phyloP scores from a whole-genome alignment of 2,113 vertebrate genomes.

The Ictalurus furcatus region DNA sequence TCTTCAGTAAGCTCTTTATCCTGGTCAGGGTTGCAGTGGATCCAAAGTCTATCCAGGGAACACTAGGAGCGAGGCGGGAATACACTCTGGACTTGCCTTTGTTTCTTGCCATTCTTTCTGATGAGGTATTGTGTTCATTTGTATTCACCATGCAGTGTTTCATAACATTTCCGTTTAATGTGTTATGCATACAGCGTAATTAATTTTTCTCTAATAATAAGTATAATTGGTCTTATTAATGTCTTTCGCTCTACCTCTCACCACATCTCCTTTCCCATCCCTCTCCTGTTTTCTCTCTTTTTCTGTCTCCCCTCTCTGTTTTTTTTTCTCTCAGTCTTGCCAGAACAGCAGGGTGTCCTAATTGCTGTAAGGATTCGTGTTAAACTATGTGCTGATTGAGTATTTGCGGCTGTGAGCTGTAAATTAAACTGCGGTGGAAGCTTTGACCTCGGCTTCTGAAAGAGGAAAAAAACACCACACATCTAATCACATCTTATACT shows the following conservation, averaged over 20 bases:
- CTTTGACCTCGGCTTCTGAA: constrained; percentile 24
- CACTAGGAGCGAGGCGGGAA: neutral
- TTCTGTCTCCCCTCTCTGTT: neutral
- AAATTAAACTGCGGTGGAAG: constrained; percentile 39
- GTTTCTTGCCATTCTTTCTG: neutral
- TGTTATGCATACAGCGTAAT: neutral
- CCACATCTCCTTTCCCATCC: neutral
- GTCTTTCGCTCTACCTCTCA: neutral
- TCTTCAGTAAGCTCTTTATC: neutral
- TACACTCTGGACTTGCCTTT: neutral
- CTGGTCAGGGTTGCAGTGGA: neutral
- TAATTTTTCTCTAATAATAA: neutral
- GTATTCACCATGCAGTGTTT: constrained; percentile 6
- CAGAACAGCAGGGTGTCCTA: constrained; percentile 40
- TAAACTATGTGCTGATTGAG: constrained; percentile 53
- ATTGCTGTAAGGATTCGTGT: constrained; percentile 48
- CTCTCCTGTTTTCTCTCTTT: neutral
- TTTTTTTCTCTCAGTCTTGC: neutral
- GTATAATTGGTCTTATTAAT: constrained; percentile 29
- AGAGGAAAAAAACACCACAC: constrained; percentile 2
- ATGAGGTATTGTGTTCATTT: neutral
- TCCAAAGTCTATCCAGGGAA: neutral
- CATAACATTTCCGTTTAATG: neutral
- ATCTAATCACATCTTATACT: neutral
- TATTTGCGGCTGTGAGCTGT: constrained; percentile 36